phyloP scores from a whole-genome alignment of 2,888 invertebrate genomes.

The Drosophila austrosaltans region DNA sequence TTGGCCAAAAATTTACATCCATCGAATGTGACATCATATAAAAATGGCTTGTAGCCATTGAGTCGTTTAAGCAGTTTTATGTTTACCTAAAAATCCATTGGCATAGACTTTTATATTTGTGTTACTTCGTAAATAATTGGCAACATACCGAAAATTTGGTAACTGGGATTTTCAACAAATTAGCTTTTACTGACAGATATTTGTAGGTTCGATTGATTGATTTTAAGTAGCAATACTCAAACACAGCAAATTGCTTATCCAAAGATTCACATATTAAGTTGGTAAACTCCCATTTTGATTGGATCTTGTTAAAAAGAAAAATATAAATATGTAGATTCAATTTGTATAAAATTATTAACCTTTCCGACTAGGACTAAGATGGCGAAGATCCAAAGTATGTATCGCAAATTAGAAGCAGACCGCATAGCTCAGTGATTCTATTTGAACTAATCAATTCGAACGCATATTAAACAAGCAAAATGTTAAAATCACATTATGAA shows the following conservation, averaged over 20 bases:
- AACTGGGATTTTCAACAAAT: background rate
- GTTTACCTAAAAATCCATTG: background rate
- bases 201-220: conserved; percentile 36
- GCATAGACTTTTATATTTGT: too few relatives aligned
- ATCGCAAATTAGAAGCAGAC: background rate
- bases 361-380: background rate
- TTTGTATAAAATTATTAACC: background rate
- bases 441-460: too few relatives aligned
- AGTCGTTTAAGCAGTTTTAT: background rate
- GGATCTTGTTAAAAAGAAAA: background rate
- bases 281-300: conserved; percentile 17
- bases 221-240: conserved; percentile 32
- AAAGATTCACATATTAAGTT: conserved; percentile 2
- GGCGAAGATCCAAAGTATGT: background rate
- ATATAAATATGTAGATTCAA: background rate
- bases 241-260: background rate
- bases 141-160: conserved; percentile 1
- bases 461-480: background rate
- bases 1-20: conserved; percentile 12
- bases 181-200: conserved; percentile 23
- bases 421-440: background rate
- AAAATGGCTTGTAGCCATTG: conserved; percentile 2
- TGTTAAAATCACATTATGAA: too few relatives aligned
- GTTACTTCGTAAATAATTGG: too few relatives aligned
- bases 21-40: conserved; percentile 1